Evolutionary conservation across 2,888 invertebrate genomes (phyloP).

Genomic region (Cosmia pyralina): DNA sequence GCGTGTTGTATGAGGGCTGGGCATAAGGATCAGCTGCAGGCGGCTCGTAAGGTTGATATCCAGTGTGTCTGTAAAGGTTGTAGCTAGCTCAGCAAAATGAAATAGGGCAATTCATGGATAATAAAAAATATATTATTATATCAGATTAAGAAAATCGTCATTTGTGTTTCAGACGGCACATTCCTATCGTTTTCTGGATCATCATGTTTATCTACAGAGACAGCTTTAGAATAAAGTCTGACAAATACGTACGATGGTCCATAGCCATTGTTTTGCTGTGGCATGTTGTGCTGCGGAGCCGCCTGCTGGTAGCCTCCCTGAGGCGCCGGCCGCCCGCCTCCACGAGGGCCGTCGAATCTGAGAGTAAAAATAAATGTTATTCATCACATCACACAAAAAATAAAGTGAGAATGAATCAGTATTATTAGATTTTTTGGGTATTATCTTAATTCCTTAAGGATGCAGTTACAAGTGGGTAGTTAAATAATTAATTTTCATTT

Average conservation of each 20-base stretch:
- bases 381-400: constrained; percentile 1
- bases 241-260: constrained; percentile 78
- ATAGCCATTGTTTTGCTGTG: constrained; percentile 82
- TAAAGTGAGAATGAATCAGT: not conserved
- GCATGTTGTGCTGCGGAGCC: constrained; percentile 74
- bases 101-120: not conserved
- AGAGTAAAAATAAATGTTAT: not conserved
- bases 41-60: constrained; percentile 85
- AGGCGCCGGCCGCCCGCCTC: constrained; percentile 76
- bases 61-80: constrained; percentile 78
- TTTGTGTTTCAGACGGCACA: constrained; percentile 89
- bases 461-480: no score
- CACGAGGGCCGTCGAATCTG: constrained; percentile 84
- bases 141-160: constrained; percentile 83
- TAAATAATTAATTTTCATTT: no score
- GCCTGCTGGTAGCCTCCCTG: constrained; percentile 78
- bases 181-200: constrained; percentile 88
- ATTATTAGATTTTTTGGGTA: not conserved
- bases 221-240: not conserved
- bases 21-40: constrained; percentile 82
- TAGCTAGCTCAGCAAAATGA: constrained; percentile 14
- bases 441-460: no score
- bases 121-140: not conserved
- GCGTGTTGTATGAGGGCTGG: constrained; percentile 80
- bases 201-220: constrained; percentile 74